These are phyloP conservation scores for Rutpela maculata DNA, from an alignment of 2,888 invertebrate species.

Conservation along the genomic window DNA sequence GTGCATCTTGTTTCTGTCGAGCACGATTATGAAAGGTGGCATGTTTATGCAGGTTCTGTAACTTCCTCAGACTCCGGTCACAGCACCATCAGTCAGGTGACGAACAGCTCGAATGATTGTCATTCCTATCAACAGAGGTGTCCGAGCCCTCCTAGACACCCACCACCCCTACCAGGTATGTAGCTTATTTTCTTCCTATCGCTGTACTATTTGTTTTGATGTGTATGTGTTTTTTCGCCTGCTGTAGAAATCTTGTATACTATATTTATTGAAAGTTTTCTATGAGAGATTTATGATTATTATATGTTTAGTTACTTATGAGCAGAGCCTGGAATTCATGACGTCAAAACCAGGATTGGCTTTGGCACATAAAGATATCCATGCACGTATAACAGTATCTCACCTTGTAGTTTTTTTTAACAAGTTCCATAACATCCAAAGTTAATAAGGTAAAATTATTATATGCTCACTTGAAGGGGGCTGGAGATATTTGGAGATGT, in stretches of 20 bases:
- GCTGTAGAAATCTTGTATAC: slow-evolving; percentile 14
- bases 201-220: slow-evolving; percentile 9
- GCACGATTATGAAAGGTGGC: slow-evolving; percentile 58
- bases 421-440: too few species aligned
- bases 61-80: slow-evolving; percentile 95
- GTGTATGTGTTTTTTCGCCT: slow-evolving; percentile 24
- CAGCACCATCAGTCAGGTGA: slow-evolving; percentile 83
- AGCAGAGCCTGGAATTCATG: too few species aligned
- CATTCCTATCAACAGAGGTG: slow-evolving; percentile 70
- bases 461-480: too few species aligned
- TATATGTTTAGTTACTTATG: background rate
- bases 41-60: slow-evolving; percentile 82
- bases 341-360: too few species aligned
- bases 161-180: slow-evolving; percentile 71
- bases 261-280: background rate
- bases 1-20: slow-evolving; percentile 45
- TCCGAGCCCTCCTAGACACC: slow-evolving; percentile 70
- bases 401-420: too few species aligned
- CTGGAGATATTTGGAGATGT: too few species aligned
- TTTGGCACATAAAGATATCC: too few species aligned
- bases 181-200: slow-evolving; percentile 44
- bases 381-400: too few species aligned
- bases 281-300: background rate
- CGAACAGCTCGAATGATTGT: slow-evolving; percentile 75
- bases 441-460: too few species aligned